Evolutionary conservation across 1,140 invertebrate species (phyloP).

Genomic region (Laupala kohalensis): DNA sequence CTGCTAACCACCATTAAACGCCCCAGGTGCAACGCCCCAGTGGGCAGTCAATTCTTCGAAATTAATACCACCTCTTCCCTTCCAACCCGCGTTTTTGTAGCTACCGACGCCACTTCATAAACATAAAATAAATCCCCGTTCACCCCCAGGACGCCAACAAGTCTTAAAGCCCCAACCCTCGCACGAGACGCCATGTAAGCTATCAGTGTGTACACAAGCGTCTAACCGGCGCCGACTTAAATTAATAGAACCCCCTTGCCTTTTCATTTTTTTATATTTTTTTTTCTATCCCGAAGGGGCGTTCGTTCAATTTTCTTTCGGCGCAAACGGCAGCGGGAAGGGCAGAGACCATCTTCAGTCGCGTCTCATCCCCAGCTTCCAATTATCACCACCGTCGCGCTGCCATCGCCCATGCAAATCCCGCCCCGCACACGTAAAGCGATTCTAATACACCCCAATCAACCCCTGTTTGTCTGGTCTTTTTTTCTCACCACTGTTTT

Average conservation of each 20-base stretch:
- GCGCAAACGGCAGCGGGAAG: background rate
- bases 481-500: background rate
- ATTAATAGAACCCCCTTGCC: background rate
- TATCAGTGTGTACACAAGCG: background rate
- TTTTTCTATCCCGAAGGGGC: background rate
- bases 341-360: background rate
- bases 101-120: background rate
- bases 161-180: background rate
- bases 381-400: background rate
- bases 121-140: background rate
- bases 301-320: background rate
- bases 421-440: background rate
- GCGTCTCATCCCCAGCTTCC: background rate
- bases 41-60: background rate
- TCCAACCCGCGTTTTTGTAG: background rate
- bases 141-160: background rate
- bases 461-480: background rate
- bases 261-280: background rate
- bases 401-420: background rate
- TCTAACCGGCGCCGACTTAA: background rate
- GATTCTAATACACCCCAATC: background rate
- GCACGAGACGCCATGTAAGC: background rate
- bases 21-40: no score
- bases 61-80: background rate
- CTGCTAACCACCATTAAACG: no score